Conservation (phyloP, 2,113 vertebrate genomes). For the Lanius ludovicianus region DNA sequence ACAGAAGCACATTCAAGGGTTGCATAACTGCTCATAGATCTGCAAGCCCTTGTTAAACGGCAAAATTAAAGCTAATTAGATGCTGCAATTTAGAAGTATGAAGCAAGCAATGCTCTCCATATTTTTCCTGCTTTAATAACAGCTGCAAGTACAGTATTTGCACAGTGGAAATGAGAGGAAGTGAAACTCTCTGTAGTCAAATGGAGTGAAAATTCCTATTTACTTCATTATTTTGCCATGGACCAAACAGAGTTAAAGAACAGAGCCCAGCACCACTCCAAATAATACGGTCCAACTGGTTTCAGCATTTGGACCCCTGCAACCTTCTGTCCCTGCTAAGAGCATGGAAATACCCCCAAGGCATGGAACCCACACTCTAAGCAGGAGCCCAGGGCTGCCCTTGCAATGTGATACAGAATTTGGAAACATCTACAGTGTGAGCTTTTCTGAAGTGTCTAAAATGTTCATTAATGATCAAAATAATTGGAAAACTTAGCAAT, state of each 20-base stretch:
- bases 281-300: background rate
- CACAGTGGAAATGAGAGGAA: background rate
- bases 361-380: background rate
- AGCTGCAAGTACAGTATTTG: background rate
- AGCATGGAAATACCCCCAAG: background rate
- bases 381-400: background rate
- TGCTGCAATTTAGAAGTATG: conserved; percentile 7
- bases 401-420: background rate
- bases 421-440: background rate
- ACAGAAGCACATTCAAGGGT: conserved; percentile 45
- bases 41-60: conserved; percentile 24
- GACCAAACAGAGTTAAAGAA: background rate
- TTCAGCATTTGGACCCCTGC: background rate
- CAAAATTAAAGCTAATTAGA: conserved; percentile 51
- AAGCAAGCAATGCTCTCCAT: background rate
- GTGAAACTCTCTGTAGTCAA: background rate
- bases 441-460: background rate
- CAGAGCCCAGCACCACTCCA: background rate
- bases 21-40: conserved; percentile 25
- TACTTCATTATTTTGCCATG: background rate
- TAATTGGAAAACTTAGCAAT: background rate
- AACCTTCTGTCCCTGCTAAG: background rate
- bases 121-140: conserved; percentile 3
- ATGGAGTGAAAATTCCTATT: background rate
- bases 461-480: background rate